Base-by-base conservation (phyloP, 2,888 invertebrate species). In the Elmis aenea region DNA sequence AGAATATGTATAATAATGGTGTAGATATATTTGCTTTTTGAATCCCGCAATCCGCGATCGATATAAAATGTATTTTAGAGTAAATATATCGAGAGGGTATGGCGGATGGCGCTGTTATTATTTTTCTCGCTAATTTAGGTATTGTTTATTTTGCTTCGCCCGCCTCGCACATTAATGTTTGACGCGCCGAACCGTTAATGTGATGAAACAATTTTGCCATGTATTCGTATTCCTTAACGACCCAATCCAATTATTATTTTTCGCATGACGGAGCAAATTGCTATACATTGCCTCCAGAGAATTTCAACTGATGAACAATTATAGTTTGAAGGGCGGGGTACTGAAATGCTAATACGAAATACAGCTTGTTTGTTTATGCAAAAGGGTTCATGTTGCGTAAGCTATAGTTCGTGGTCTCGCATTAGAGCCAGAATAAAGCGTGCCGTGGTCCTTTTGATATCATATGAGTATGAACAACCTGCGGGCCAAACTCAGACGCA, bases 161-260 rank as follows among this genome's bases (percentile, higher is more conserved):
- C 27, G 37, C 26, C 10, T 26, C 26, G 26, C 27, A 14, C 26
- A 23, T 32, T 37, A 37, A 22, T 23, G 33, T 28, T 23, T 27
- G 26, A 16, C 33, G 39, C 39, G 33, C 32, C 29, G 39, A 40
- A 40, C 39, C 39, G 43, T 43, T 43, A 43, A 43, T 39, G 28
- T 43, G 33, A 35, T 33, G 35, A 23, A 41, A 36, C 35, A 26
- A 43, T 39, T 39, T 30, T 31, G 25, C 16, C 39, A 26, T 41
- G 38, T 34, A 33, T 26, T 39, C 41, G 29, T 34, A 29, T 46
- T 45, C 45, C 47, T 49, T 48, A 49, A 50, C 48, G 51, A 48
- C 44, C 40, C 46, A 45, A 48, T 50, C 53, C 51, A 53, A 53
- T 53, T 53, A 53, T 51, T 53, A 51, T 53, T 51, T 53, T 50